Evolutionary conservation across 1,140 invertebrate species (phyloP).

Genomic region (Odontomachus brunneus): DNA sequence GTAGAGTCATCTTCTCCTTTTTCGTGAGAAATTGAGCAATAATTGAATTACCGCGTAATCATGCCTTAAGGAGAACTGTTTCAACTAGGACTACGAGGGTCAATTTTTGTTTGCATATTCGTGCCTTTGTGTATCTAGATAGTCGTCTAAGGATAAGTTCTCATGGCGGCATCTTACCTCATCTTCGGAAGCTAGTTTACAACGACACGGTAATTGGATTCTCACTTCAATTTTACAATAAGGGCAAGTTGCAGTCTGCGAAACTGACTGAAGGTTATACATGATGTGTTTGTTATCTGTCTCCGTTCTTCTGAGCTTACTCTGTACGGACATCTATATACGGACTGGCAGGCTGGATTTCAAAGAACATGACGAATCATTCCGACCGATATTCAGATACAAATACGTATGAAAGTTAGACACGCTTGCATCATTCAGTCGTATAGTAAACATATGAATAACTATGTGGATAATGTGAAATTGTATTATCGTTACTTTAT

Average conservation of each 20-base stretch:
- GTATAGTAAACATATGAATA: slow-evolving; percentile 67
- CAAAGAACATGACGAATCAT: slow-evolving; percentile 62
- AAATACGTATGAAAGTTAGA: slow-evolving; percentile 43
- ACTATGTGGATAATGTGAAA: slow-evolving; percentile 65
- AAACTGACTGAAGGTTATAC: slow-evolving; percentile 8
- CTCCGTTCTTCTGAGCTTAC: neutral
- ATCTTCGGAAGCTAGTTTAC: neutral
- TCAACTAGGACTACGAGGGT: neutral
- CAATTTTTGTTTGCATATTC: slow-evolving; percentile 6
- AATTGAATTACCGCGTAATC: slow-evolving; percentile 13
- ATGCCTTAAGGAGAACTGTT: neutral
- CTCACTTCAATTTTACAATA: neutral
- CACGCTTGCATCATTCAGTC: slow-evolving; percentile 49
- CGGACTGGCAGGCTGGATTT: slow-evolving; percentile 35
- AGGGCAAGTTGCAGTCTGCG: neutral
- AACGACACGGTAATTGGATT: slow-evolving; percentile 3
- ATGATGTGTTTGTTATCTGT: neutral
- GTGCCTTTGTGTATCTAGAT: slow-evolving; percentile 5
- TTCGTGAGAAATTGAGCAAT: neutral
- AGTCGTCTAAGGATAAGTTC: neutral
- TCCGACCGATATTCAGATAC: slow-evolving; percentile 43
- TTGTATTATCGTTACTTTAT: slow-evolving; percentile 73
- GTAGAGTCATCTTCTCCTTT: neutral
- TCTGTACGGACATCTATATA: slow-evolving; percentile 59
- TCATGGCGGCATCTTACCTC: neutral